These are phyloP conservation scores for Halichoeres trimaculatus DNA, from an alignment of 2,113 vertebrate species.

Conservation along the genomic window DNA sequence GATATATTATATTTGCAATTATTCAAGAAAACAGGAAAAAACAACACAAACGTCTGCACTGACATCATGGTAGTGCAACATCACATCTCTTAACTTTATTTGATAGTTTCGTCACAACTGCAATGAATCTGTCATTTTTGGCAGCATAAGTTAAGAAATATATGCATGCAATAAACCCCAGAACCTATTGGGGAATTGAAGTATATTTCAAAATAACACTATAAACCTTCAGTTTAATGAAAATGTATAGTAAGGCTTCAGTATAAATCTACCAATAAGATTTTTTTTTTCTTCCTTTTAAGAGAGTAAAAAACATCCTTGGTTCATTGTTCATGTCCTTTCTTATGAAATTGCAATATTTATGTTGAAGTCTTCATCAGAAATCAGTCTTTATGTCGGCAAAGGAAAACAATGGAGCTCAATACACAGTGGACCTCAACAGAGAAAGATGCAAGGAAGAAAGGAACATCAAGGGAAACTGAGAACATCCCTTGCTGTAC, in stretches of 20 bases:
- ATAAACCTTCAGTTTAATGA: not conserved
- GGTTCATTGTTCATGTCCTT: not conserved
- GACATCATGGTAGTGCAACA: no score
- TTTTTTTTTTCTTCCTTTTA: not conserved
- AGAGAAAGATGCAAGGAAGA: slow-evolving; percentile 43
- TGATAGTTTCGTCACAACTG: no score
- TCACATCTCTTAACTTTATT: no score
- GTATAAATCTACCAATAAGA: not conserved
- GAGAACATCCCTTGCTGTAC: slow-evolving; percentile 34
- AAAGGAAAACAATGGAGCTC: slow-evolving; percentile 22
- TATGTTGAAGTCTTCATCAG: slow-evolving; percentile 22
- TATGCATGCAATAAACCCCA: no score
- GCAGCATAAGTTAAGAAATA: no score
- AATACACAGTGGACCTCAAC: slow-evolving; percentile 19
- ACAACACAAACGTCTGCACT: no score
- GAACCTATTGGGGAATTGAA: no score
- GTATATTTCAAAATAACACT: no score
- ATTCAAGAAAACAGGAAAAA: no score
- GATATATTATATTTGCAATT: no score
- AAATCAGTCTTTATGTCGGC: slow-evolving; percentile 21
- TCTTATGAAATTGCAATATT: slow-evolving; percentile 18
- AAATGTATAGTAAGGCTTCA: not conserved
- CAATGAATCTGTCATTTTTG: no score
- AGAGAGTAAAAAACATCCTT: not conserved
- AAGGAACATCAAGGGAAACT: slow-evolving; percentile 48